Evolutionary conservation across 2,888 invertebrate species (phyloP), one percentile per base, ranked within the genome.

Genomic region (Incurvaria masculella): DNA sequence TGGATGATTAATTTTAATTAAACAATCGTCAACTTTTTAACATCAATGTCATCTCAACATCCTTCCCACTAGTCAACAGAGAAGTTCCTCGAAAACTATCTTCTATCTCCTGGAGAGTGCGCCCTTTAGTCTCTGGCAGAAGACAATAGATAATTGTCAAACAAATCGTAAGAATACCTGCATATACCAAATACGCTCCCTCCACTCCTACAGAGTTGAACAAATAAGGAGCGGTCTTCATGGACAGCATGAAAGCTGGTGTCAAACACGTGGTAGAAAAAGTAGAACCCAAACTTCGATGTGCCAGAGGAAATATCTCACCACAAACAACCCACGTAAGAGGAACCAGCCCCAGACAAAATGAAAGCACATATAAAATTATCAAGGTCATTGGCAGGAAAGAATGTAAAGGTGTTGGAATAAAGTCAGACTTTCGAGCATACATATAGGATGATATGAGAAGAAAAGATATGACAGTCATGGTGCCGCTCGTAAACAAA

Each of bases 301-400:
- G 75, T 2, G 74, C 69, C 55, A 76, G 62, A 2, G 76, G 78
- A 55, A 78, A 78, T 2, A 78, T 72, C 61, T 78, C 78, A 0
- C 78, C 78, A 56, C 76, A 76, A 53, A 78, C 74, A 17, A 76
- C 76, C 76, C 76, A 78, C 50, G 72, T 75, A 21, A 78, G 58
- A 16, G 76, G 69, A 3, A 73, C 74, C 57, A 76, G 60, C 23
- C 76, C 76, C 58, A 76, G 62, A 58, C 74, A 76, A 52, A 76
- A 76, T 0, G 72, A 70, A 51, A 76, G 53, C 21, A 69, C 73
- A 40, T 78, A 78, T 2, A 70, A 43, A 19, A 73, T 54, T 72
- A 78, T 75, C 47, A 78, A 63, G 26, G 59, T 51, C 69, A 76
- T 71, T 11, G 76, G 76, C 10, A 73, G 55, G 33, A 61, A 55